A percentile compares a stretch with the other conserved stretches of the same genome.
Evolutionary conservation across 2,888 invertebrate species (phyloP).

Genomic region (Pherbina coryleti): DNA sequence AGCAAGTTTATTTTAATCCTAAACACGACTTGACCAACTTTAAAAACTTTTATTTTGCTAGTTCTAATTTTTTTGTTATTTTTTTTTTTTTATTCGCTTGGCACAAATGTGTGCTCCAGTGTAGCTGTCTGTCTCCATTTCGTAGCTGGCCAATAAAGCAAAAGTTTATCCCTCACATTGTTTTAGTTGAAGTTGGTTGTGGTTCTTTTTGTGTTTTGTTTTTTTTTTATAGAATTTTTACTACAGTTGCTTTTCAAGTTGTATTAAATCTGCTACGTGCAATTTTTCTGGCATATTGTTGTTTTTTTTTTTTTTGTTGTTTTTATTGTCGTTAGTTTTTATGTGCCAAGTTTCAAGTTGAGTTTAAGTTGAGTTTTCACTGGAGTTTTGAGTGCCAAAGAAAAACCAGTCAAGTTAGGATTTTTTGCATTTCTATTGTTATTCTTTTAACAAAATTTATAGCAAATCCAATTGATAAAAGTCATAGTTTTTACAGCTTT

Average conservation of each 20-base stretch:
- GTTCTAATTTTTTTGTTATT: not conserved
- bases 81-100: not conserved
- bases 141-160: constrained; percentile 9
- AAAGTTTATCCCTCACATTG: constrained; percentile 3
- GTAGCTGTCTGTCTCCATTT: not conserved
- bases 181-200: not conserved
- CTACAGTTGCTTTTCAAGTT: constrained; percentile 7
- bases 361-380: constrained; percentile 8
- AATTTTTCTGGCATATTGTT: not conserved
- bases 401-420: not conserved
- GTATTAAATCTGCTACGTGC: not conserved
- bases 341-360: not conserved
- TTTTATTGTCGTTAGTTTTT: not conserved
- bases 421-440: not conserved
- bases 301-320: not conserved
- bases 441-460: too few relatives aligned
- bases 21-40: constrained; percentile 9
- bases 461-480: not conserved
- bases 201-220: not conserved
- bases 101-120: not conserved
- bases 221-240: not conserved
- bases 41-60: not conserved
- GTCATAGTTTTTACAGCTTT: not conserved
- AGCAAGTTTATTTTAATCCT: not conserved
- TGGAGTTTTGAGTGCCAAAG: not conserved